Percentiles rank a stretch among this genome's conserved stretches.
Conservation (phyloP, 2,797 vertebrate species). For the Gorsachius magnificus region DNA sequence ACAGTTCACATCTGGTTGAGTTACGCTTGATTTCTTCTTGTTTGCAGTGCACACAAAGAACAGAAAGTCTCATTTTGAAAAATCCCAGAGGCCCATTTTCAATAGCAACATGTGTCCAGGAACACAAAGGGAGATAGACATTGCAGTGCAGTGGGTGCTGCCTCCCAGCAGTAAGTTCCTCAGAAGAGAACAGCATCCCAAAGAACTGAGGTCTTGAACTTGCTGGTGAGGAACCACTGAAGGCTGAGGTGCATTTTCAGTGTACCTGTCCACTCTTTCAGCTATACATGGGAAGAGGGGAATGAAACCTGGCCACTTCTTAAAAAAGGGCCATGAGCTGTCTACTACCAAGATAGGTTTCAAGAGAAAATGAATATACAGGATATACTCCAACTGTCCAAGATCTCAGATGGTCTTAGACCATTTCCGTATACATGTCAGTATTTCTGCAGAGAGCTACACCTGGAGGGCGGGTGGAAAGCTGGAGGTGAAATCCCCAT, state of each 20-base stretch:
- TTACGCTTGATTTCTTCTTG: neutral
- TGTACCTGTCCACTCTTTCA: neutral
- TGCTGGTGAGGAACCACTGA: neutral
- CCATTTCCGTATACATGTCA: neutral
- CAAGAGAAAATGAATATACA: neutral
- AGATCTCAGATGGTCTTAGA: neutral
- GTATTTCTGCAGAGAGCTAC: neutral
- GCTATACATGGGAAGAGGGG: neutral
- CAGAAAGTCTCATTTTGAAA: neutral
- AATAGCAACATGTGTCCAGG: neutral
- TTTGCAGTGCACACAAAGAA: neutral
- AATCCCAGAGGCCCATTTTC: neutral
- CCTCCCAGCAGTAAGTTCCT: neutral
- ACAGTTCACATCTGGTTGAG: neutral
- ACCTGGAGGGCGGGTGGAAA: neutral
- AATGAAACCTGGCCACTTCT: neutral
- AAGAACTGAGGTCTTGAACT: neutral
- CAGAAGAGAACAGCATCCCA: neutral
- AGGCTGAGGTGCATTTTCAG: neutral
- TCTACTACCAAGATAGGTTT: neutral
- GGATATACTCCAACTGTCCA: neutral
- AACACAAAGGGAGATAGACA: neutral
- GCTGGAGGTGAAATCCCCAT: neutral
- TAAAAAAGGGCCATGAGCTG: neutral
- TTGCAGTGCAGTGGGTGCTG: neutral